Base-by-base conservation (phyloP, 2,113 vertebrate species). In the Chaetops frenatus region DNA sequence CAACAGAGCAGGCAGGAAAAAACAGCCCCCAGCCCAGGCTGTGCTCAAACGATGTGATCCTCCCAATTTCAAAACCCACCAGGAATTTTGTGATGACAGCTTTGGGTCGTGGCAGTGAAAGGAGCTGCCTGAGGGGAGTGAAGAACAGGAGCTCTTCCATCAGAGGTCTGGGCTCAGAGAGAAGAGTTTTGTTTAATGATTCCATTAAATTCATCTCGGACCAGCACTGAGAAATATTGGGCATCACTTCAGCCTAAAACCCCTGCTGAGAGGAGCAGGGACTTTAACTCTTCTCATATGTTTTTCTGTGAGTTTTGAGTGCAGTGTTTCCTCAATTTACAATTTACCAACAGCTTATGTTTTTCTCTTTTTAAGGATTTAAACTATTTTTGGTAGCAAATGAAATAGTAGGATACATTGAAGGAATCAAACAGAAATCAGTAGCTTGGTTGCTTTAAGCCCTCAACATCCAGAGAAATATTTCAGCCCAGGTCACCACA, bases 91-190 rank as follows among this genome's bases (percentile, higher is more conserved):
- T 2, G 13, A 3, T 76, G 70, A 72, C 40, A 71, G 1, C 14
- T 79, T 50, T 16, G 58, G 24, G 4, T 5, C 11, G 28, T 13
- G 38, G 12, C 25, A 65, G 38, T 50, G 35, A 29, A 79, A 90
- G 83, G 65, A 73, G 48, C 38, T 66, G 71, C 44, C n/a, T 8
- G 0, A n/a, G 14, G 14, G 23, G 42, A 74, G 65, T 0, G 69
- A 36, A 16, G 64, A 89, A 35, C 11, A 12, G 70, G 81, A 91
- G 95, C 33, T 91, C 50, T 85, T 69, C 62, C 81, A 31, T n/a
- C 11, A 27, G 14, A 44, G 60, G 27, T 48, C 62, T 45, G 76
- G 64, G 51, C 65, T 58, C 21, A 1, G 56, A 80, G 50, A 72
- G 14, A 60, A 86, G 73, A 0, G 5, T 47, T 91, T 72, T 64